Conservation (phyloP, 2,888 invertebrate species). For the Lobophora halterata region DNA sequence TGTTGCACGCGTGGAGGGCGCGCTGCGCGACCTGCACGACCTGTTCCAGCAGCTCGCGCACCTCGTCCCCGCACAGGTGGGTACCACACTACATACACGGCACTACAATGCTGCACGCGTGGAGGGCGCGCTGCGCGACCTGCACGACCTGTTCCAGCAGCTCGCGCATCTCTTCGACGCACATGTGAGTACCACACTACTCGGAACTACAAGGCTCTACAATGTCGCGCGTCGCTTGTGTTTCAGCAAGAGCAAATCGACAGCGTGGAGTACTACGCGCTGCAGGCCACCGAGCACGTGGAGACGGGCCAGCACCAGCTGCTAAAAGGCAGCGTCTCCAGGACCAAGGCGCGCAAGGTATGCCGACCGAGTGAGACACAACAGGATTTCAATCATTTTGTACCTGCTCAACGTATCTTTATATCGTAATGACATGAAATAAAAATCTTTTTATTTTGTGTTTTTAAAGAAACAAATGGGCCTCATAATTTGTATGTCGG, state of each 20-base stretch:
- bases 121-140: constrained; percentile 88
- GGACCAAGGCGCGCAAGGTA: constrained; percentile 77
- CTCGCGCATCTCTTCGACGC: constrained; percentile 89
- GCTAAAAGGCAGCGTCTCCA: constrained; percentile 71
- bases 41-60: constrained; percentile 92
- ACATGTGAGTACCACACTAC: constrained; percentile 72
- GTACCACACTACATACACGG: constrained; percentile 52
- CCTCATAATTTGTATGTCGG: constrained; percentile 56
- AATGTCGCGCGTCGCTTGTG: too few relatives aligned
- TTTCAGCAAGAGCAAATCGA: constrained; percentile 84
- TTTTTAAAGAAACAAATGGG: constrained; percentile 66
- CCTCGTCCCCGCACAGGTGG: constrained; percentile 86
- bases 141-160: constrained; percentile 91
- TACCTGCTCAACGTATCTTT: not conserved
- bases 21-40: constrained; percentile 88
- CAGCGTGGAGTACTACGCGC: constrained; percentile 84
- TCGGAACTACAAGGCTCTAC: too few relatives aligned
- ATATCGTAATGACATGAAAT: not conserved
- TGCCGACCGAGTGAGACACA: not conserved
- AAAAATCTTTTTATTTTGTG: constrained; percentile 1
- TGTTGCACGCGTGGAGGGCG: constrained; percentile 89
- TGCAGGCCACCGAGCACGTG: constrained; percentile 81
- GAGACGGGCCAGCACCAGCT: constrained; percentile 79
- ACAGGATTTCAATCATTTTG: not conserved
- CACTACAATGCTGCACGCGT: constrained; percentile 91